Evolutionary conservation across 2,113 vertebrate species (phyloP).

Genomic region (Myiozetetes cayanensis): DNA sequence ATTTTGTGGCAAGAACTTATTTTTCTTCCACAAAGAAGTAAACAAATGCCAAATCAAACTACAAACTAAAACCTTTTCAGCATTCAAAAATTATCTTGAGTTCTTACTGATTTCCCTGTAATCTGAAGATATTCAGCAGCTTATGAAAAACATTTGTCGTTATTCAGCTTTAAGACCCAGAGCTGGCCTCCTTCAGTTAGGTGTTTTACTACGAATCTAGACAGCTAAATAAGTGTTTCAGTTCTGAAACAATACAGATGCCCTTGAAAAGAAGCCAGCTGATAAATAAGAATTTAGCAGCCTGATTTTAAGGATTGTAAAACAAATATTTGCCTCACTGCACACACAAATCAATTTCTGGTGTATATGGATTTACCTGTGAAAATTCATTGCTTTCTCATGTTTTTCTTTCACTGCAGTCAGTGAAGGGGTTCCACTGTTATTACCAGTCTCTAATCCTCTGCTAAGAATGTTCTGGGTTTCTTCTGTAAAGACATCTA

Average conservation of each 20-base stretch:
- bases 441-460: neutral
- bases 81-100: neutral
- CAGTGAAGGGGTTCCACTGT: neutral
- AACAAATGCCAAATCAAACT: neutral
- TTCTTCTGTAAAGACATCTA: neutral
- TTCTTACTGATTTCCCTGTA: neutral
- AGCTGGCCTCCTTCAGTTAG: neutral
- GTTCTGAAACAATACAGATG: neutral
- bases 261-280: neutral
- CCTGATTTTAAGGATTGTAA: neutral
- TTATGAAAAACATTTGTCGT: neutral
- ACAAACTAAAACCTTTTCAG: neutral
- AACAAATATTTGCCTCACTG: neutral
- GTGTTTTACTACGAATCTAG: neutral
- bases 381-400: slow-evolving; percentile 27
- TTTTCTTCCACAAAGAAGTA: neutral
- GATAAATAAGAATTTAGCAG: neutral
- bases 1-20: neutral
- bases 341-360: neutral
- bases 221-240: neutral
- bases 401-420: slow-evolving; percentile 38
- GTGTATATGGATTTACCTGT: slow-evolving; percentile 37
- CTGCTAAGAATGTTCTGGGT: neutral
- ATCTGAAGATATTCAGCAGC: neutral
- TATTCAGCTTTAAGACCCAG: neutral